Evolutionary conservation across 2,888 invertebrate species (phyloP).

Genomic region (Onthophagus sagittarius): DNA sequence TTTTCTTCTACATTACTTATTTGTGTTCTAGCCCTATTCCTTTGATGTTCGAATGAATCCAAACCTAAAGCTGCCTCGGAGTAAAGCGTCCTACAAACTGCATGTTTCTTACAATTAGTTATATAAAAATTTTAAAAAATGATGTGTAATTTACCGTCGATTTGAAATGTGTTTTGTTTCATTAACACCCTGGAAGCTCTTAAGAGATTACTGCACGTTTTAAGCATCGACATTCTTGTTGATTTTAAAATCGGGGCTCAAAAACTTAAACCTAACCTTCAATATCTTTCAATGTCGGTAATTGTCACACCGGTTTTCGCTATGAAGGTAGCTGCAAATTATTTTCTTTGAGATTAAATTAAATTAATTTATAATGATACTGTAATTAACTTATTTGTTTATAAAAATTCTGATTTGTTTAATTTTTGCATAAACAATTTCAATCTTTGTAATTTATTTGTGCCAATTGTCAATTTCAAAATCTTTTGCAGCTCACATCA

Average conservation of each 20-base stretch:
- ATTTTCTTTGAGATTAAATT: not conserved
- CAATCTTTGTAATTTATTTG: not conserved
- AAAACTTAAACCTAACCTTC: not conserved
- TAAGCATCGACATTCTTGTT: slow-evolving; percentile 14
- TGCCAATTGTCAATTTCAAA: not conserved
- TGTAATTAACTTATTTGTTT: not conserved
- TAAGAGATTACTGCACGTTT: slow-evolving; percentile 8
- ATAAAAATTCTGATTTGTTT: not conserved
- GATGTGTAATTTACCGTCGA: slow-evolving; percentile 13
- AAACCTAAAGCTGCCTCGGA: slow-evolving; percentile 59
- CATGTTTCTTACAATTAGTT: not conserved
- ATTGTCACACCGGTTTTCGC: not conserved
- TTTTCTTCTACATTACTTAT: slow-evolving; percentile 60
- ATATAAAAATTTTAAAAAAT: not conserved
- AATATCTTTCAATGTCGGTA: not conserved
- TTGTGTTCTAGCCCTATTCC: slow-evolving; percentile 56
- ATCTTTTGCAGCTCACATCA: not conserved
- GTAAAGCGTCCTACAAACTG: slow-evolving; percentile 50
- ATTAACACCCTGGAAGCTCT: slow-evolving; percentile 6
- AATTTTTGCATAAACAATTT: not conserved
- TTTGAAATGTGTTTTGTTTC: slow-evolving; percentile 6
- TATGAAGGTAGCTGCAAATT: not conserved
- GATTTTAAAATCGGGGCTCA: too few relatives aligned
- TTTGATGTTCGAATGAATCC: slow-evolving; percentile 55
- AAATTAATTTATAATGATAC: not conserved